Evolutionary conservation across 2,888 invertebrate genomes (phyloP), one percentile per base, ranked within the genome.

Genomic region (Dryococelus australis): DNA sequence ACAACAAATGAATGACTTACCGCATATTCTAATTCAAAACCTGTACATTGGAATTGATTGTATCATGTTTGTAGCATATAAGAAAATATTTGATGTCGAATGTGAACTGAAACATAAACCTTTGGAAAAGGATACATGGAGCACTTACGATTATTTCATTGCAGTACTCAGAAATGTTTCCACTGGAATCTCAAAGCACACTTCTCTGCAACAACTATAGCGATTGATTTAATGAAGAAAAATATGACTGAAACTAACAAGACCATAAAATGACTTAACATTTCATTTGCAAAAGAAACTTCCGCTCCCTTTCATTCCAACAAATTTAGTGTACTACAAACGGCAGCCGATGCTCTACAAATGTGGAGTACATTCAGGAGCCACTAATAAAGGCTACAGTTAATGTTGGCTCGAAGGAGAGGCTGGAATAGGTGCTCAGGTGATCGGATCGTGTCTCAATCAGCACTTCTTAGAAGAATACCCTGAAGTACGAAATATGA

Each of bases 391-490:
- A 86, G 89, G 89, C 27, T 90, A 90, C 87, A 90, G 89, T 89
- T 78, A n/a, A n/a, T n/a, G 89, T 26, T 91, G 90, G 90, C 89
- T 89, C 47, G 91, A 91, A 86, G 89, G 90, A 27, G 85, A 84
- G 78, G 91, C 90, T 28, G 90, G 90, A 8, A 84, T 90, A 84
- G 90, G 90, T 16, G 89, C 90, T 27, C 90, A 90, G 86, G 91
- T 90, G 87, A 89, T 91, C 78, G 89, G 89, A 12, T 90, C 90
- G 16, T 91, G 90, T 88, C 85, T 91, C 43, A 87, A 88, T 78
- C 88, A 89, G 87, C 88, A 89, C 88, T 89, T 90, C 80, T 86
- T 89, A 16, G 53, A 85, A 5, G 53, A 88, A 51, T 24, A 87
- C 13, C 12, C 24, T 85, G 28, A 78, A 78, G n/a, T 65, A 24